Conservation (phyloP, 1,140 invertebrate species). For the Plodia interpunctella region DNA sequence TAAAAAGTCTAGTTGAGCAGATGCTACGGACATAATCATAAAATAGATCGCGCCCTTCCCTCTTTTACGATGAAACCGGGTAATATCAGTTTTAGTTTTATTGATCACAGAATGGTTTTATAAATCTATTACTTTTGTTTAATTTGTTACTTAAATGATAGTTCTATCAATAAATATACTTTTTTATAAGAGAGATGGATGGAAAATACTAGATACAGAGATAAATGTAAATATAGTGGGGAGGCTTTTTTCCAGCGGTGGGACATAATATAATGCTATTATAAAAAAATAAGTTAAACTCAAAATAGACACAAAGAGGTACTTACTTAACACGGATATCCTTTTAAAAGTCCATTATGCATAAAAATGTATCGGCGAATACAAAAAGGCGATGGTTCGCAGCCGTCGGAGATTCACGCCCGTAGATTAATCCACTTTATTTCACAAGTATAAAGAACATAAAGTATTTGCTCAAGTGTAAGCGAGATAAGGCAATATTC, state of each 20-base stretch:
- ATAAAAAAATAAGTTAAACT: too few relatives aligned
- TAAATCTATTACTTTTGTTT: too few relatives aligned
- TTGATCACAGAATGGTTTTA: background rate
- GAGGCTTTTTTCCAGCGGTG: too few relatives aligned
- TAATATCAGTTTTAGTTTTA: slow-evolving; percentile 14
- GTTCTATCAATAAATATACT: too few relatives aligned
- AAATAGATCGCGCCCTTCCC: slow-evolving; percentile 17
- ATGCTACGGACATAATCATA: slow-evolving; percentile 20
- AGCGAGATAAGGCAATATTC: background rate
- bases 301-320: too few relatives aligned
- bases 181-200: too few relatives aligned
- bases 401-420: background rate
- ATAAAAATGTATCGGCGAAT: too few relatives aligned
- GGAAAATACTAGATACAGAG: too few relatives aligned
- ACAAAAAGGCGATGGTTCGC: background rate
- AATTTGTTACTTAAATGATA: too few relatives aligned
- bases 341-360: background rate
- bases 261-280: too few relatives aligned
- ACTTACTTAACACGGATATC: background rate
- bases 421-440: background rate
- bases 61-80: slow-evolving; percentile 20
- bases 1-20: slow-evolving; percentile 21
- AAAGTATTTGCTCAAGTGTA: slow-evolving; percentile 1
- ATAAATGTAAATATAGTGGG: too few relatives aligned
- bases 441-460: background rate